Conservation (phyloP, 2,888 invertebrate species). For the Tetragonisca angustula region DNA sequence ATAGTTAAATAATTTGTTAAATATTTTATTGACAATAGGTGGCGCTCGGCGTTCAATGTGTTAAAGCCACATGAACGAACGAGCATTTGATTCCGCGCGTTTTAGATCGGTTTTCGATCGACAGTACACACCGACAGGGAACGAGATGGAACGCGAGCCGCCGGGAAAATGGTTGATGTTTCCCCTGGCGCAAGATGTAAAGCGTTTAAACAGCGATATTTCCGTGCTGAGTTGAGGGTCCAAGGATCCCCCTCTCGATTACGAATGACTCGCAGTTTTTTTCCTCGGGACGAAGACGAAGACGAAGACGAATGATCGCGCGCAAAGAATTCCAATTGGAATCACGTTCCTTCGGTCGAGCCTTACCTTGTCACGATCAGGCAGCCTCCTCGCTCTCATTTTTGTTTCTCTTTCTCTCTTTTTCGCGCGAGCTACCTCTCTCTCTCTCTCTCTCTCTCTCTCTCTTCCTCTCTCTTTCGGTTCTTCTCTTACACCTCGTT, state of each 20-base stretch:
- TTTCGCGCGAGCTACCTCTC: background rate
- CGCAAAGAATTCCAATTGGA: constrained; percentile 67
- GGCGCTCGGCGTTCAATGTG: no score
- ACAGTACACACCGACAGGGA: no score
- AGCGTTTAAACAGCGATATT: constrained; percentile 54
- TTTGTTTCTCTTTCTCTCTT: background rate
- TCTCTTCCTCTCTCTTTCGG: background rate
- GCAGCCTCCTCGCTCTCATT: constrained; percentile 16
- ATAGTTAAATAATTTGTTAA: no score
- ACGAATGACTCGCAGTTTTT: constrained; percentile 64
- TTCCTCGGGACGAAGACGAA: constrained; percentile 55
- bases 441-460: background rate
- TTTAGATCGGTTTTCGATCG: no score
- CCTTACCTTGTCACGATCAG: constrained; percentile 66
- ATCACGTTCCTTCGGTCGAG: constrained; percentile 64
- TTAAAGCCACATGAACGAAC: background rate
- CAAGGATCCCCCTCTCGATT: constrained; percentile 59
- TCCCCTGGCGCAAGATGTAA: constrained; percentile 17
- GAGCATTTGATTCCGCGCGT: background rate
- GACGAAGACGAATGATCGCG: constrained; percentile 63
- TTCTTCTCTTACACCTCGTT: background rate
- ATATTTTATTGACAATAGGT: no score
- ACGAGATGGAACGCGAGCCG: background rate
- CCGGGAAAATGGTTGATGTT: background rate
- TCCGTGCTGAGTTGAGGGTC: constrained; percentile 34